Percentiles rank a stretch among this genome's conserved stretches.
Conservation (phyloP, 2,888 invertebrate genomes). For the Elysia crispata region DNA sequence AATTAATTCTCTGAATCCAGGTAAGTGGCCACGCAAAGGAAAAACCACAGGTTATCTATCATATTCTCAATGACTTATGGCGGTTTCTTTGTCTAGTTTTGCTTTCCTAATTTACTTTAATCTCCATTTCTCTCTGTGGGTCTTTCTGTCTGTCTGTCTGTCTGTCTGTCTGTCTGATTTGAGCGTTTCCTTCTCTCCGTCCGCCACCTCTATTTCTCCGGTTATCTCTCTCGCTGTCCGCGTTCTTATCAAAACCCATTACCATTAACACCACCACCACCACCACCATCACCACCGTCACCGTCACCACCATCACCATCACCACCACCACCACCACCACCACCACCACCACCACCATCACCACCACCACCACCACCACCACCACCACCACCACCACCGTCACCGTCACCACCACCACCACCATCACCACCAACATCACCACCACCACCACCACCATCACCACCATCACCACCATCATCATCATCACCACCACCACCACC, state of each 20-base stretch:
- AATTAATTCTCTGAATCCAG: too few relatives aligned
- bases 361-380: neutral
- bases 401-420: neutral
- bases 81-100: too few relatives aligned
- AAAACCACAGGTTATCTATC: too few relatives aligned
- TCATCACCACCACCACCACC: neutral
- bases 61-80: too few relatives aligned
- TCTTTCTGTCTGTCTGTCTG: too few relatives aligned
- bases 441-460: neutral
- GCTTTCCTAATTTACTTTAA: too few relatives aligned
- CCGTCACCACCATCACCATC: neutral
- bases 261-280: too few relatives aligned
- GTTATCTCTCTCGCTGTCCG: neutral
- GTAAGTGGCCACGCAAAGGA: too few relatives aligned
- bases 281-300: neutral
- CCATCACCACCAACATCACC: too few relatives aligned
- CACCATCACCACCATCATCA: neutral
- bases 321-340: neutral
- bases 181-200: neutral
- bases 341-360: neutral
- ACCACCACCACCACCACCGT: neutral
- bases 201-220: neutral
- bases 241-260: neutral
- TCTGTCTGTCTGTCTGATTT: neutral
- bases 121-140: too few relatives aligned